Conservation (phyloP, 2,888 invertebrate genomes). For the Caenorhabditis doughertyi region DNA sequence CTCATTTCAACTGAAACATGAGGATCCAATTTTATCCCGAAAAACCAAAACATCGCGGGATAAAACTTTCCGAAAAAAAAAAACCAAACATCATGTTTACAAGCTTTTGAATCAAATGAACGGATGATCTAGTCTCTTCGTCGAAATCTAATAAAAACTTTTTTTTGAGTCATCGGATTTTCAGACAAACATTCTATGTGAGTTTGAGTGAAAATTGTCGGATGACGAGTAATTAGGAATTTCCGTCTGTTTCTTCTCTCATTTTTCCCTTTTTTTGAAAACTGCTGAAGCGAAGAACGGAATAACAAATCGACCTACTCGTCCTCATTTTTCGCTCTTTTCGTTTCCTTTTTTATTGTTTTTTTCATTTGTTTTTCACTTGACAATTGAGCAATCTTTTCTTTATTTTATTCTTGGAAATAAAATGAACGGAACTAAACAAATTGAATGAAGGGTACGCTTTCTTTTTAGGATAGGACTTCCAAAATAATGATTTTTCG, state of each 20-base stretch:
- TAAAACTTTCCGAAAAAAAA: neutral
- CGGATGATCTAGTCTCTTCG: neutral
- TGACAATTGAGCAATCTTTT: constrained; percentile 28
- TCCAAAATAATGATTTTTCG: too few relatives aligned
- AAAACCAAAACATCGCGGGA: neutral
- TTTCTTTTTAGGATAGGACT: too few relatives aligned
- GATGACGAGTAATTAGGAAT: constrained; percentile 31
- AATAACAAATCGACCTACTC: constrained; percentile 46
- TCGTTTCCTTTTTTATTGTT: constrained; percentile 38
- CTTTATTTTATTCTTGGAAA: constrained; percentile 2
- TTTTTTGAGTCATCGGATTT: neutral
- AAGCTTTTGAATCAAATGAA: constrained; percentile 20
- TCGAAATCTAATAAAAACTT: constrained; percentile 10
- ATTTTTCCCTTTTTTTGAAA: constrained; percentile 29
- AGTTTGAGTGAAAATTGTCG: neutral
- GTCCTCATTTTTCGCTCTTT: constrained; percentile 13
- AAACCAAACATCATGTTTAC: constrained; percentile 7
- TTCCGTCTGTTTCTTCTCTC: constrained; percentile 8
- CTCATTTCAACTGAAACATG: neutral
- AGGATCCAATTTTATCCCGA: neutral
- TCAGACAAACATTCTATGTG: neutral
- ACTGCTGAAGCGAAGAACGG: constrained; percentile 55
- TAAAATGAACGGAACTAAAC: neutral
- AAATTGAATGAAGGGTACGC: neutral
- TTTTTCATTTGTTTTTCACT: constrained; percentile 43